phyloP scores from a whole-genome alignment of 2,113 vertebrate genomes.

The Uropsilus gracilis region DNA sequence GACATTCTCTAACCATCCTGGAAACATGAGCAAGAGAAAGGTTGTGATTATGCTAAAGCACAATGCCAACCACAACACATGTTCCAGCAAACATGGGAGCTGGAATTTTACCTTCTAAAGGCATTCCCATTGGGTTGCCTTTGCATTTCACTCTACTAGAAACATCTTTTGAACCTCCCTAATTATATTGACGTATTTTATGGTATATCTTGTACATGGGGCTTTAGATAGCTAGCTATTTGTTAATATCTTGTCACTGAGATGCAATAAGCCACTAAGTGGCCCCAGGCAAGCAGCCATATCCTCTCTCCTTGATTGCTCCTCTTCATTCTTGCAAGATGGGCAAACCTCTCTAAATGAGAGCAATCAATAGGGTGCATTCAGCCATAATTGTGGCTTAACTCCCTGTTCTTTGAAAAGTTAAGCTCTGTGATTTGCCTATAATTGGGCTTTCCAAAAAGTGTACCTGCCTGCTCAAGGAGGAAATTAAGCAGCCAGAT shows the following conservation, averaged over 20 bases:
- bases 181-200: slow-evolving; percentile 55
- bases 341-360: slow-evolving; percentile 54
- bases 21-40: neutral
- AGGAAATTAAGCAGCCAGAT: slow-evolving; percentile 46
- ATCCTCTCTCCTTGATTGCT: slow-evolving; percentile 47
- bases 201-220: neutral
- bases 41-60: neutral
- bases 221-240: slow-evolving; percentile 57
- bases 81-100: neutral
- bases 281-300: slow-evolving; percentile 7
- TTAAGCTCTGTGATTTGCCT: slow-evolving; percentile 61
- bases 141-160: neutral
- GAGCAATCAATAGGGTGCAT: slow-evolving; percentile 27
- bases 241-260: slow-evolving; percentile 65
- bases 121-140: neutral
- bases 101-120: neutral
- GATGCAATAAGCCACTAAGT: neutral
- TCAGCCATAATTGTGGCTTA: slow-evolving; percentile 64
- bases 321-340: slow-evolving; percentile 36
- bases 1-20: neutral
- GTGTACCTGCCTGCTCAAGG: slow-evolving; percentile 34
- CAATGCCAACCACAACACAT: neutral
- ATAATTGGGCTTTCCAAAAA: slow-evolving; percentile 60
- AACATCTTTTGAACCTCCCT: slow-evolving; percentile 10
- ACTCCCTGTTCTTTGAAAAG: slow-evolving; percentile 57